Base-by-base conservation (phyloP, 2,797 vertebrate genomes). In the Fistularia commersonii region DNA sequence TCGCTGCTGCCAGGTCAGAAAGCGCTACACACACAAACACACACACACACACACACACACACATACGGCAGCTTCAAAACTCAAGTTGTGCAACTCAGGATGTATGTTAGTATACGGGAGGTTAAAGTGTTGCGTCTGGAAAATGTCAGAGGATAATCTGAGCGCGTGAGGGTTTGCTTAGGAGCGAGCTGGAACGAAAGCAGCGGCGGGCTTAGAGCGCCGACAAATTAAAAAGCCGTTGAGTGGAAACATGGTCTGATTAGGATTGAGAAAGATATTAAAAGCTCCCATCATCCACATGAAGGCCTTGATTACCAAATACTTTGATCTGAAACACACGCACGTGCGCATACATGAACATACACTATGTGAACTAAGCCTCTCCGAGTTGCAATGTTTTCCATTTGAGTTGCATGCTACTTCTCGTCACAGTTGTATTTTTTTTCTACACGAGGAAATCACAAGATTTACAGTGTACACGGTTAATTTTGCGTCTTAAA, bases 361-460 rank as follows among this genome's bases (percentile, higher is more conserved):
- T 31, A 53, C 54, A 31, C 11, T 3, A 11, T 8, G 37, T 35
- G 8, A 67, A 56, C 44, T 61, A 34, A 11, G 41, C 9, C 13
- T n/a, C n/a, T 35, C 37, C 14, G 15, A 14, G n/a, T n/a, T n/a
- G n/a, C n/a, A n/a, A n/a, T n/a, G n/a, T 12, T 57, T 51, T 65
- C 47, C 61, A 8, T 65, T 61, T 81, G 84, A 88, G 77, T 89
- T 90, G 89, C 89, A 91, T 88, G 87, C 83, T 84, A 86, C 41
- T 34, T 50, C 59, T 75, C 62, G 55, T 52, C 50, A 69, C 51
- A 64, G 38, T 13, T 36, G 37, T 40, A 32, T 52, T 43, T 50
- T 47, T 12, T 61, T 31, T 32, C 34, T 1, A 32, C 13, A 33
- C 31, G 36, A 48, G 40, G 14, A 32, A 14, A 54, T 48, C 41